Conservation (phyloP, 2,113 vertebrate species). For the Pituophis catenifer region DNA sequence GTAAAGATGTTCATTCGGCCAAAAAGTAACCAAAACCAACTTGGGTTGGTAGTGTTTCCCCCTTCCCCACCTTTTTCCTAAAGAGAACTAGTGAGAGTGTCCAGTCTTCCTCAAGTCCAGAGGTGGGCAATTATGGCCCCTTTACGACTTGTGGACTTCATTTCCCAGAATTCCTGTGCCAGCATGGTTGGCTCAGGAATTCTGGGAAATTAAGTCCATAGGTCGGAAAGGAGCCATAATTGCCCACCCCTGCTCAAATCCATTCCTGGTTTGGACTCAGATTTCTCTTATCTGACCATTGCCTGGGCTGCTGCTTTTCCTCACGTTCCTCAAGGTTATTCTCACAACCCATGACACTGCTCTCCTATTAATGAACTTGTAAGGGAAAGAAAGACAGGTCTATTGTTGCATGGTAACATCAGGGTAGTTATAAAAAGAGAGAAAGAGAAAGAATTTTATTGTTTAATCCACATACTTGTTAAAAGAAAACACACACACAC, state of each 20-base stretch:
- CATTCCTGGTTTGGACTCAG: neutral
- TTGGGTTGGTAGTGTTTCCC: neutral
- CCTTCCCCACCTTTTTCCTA: neutral
- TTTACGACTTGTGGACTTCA: too few species aligned
- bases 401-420: neutral
- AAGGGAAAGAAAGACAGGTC: neutral
- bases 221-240: too few species aligned
- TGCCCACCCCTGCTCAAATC: neutral
- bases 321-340: neutral
- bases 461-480: neutral
- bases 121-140: too few species aligned
- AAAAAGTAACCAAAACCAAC: neutral
- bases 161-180: too few species aligned
- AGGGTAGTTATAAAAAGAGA: neutral
- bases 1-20: neutral
- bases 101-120: neutral
- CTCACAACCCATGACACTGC: neutral
- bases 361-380: neutral
- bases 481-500: neutral
- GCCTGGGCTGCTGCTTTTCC: neutral
- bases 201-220: too few species aligned
- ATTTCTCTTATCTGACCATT: neutral
- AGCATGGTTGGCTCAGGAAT: too few species aligned
- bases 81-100: neutral
- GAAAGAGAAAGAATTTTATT: neutral